Conservation (phyloP, 2,888 invertebrate species). For the Halictus ligatus region DNA sequence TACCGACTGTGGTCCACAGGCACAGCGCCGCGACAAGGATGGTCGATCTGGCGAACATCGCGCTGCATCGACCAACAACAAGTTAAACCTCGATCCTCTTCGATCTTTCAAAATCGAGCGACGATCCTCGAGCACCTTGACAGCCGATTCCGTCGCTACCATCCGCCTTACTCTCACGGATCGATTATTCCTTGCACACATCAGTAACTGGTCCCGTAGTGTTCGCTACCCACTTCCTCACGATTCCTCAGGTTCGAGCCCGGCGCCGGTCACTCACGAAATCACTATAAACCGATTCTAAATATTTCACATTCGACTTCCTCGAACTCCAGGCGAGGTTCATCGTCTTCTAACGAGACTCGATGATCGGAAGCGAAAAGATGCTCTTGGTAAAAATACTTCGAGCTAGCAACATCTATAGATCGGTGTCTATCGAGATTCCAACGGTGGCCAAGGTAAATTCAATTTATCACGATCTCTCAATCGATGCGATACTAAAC, state of each 20-base stretch:
- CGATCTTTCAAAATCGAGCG: conserved; percentile 17
- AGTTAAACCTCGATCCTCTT: conserved; percentile 58
- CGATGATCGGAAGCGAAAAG: neutral
- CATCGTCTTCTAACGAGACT: neutral
- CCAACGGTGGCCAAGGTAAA: neutral
- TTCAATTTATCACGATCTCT: neutral
- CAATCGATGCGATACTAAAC: neutral
- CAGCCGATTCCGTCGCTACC: conserved; percentile 28
- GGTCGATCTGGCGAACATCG: conserved; percentile 73
- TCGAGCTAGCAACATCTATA: neutral
- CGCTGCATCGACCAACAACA: conserved; percentile 72
- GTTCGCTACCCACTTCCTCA: neutral
- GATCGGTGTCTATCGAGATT: neutral
- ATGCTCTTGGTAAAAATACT: neutral
- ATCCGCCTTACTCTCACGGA: conserved; percentile 29
- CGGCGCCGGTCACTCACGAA: neutral
- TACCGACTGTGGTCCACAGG: conserved; percentile 72
- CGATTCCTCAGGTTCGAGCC: conserved; percentile 2
- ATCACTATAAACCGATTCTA: neutral
- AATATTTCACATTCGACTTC: neutral
- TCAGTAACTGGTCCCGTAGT: conserved; percentile 12
- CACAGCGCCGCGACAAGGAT: conserved; percentile 70
- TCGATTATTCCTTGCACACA: conserved; percentile 22
- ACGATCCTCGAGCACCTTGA: conserved; percentile 22
- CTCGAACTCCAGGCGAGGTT: neutral